Evolutionary conservation across 2,797 vertebrate species (phyloP).

Genomic region (Cyprinodon diabolis): DNA sequence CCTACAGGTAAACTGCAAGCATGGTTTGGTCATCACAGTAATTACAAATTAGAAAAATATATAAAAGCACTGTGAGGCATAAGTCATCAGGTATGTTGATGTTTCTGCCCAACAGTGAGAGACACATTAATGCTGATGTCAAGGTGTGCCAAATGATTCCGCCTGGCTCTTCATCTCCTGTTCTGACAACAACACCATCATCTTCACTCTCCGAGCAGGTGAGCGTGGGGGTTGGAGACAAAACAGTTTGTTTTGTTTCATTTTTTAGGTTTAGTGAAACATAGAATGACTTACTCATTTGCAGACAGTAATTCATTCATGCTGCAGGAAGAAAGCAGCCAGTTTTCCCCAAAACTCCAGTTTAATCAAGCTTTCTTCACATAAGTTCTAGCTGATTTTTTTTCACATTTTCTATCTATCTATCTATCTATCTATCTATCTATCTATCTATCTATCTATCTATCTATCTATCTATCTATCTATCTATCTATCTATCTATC

Average conservation of each 20-base stretch:
- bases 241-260: background rate
- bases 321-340: background rate
- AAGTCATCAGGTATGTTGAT: background rate
- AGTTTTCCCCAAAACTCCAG: background rate
- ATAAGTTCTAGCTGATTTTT: too few species aligned
- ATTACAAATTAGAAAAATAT: background rate
- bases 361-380: background rate
- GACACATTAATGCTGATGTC: conserved; percentile 8
- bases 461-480: too few species aligned
- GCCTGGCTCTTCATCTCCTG: conserved; percentile 29
- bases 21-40: background rate
- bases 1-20: conserved; percentile 71
- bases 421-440: too few species aligned
- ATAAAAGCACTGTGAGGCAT: background rate
- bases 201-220: conserved; percentile 48
- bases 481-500: too few species aligned
- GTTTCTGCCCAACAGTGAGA: conserved; percentile 54
- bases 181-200: conserved; percentile 1
- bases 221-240: background rate
- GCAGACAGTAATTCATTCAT: accelerated
- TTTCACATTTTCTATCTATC: too few species aligned
- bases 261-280: conserved; percentile 6
- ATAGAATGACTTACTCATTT: background rate
- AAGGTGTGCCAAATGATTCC: conserved; percentile 47
- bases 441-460: too few species aligned